A percentile compares a stretch with the other conserved stretches of the same genome.
phyloP scores from a whole-genome alignment of 2,113 vertebrate genomes.

The Sula dactylatra region DNA sequence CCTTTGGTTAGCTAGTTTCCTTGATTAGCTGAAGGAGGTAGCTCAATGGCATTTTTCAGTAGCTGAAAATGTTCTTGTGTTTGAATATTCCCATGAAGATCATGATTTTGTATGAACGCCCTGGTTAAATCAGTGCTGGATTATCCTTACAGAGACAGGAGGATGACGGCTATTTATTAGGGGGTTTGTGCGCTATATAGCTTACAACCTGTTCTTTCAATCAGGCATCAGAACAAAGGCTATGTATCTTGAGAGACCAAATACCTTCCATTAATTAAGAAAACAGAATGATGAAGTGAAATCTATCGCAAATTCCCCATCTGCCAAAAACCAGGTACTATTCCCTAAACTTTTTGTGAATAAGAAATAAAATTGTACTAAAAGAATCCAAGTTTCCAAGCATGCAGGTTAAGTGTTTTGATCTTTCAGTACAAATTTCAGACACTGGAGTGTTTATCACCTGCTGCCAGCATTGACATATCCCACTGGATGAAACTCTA shows the following conservation, averaged over 20 bases:
- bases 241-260: background rate
- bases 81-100: background rate
- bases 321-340: background rate
- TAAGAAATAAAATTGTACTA: background rate
- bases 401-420: background rate
- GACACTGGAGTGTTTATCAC: background rate
- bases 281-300: background rate
- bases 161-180: background rate
- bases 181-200: background rate
- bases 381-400: background rate
- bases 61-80: background rate
- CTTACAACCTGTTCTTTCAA: background rate
- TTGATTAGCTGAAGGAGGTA: background rate
- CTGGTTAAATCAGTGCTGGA: background rate
- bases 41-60: background rate
- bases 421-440: background rate
- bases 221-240: background rate
- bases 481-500: background rate
- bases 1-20: background rate
- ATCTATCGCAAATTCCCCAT: background rate
- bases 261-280: background rate
- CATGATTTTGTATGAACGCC: background rate
- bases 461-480: background rate
- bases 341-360: background rate
- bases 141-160: background rate